Conservation (phyloP, 53 echinoderm and acorn worm species). For the Patiria pectinifera region DNA sequence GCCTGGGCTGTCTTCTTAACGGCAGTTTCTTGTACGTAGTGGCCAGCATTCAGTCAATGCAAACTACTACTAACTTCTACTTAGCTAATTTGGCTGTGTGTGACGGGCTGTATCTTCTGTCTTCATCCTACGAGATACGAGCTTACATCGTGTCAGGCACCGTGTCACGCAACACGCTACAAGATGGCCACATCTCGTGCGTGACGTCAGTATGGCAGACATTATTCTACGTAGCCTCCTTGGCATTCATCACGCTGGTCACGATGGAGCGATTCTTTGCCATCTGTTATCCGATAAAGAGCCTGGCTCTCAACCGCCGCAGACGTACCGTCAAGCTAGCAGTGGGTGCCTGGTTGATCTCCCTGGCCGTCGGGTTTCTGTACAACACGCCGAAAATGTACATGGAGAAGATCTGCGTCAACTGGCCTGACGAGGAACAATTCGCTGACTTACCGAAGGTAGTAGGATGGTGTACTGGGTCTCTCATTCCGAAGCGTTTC, state of each 20-base stretch:
- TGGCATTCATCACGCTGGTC: background rate
- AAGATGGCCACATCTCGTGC: background rate
- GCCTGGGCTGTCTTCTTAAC: too few relatives aligned
- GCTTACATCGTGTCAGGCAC: background rate
- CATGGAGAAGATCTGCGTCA: background rate
- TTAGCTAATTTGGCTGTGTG: too few relatives aligned
- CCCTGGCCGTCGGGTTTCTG: background rate
- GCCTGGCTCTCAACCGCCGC: too few relatives aligned
- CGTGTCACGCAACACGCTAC: background rate
- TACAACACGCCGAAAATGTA: background rate
- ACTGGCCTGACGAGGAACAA: too few relatives aligned
- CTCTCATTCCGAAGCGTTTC: background rate
- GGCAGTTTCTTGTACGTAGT: too few relatives aligned
- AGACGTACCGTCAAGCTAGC: background rate
- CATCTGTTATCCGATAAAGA: too few relatives aligned
- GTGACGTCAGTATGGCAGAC: background rate
- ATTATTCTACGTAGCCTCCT: background rate
- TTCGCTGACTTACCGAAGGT: background rate
- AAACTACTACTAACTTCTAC: too few relatives aligned
- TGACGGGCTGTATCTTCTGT: too few relatives aligned
- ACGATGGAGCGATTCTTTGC: constrained; percentile 3
- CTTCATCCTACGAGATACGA: background rate
- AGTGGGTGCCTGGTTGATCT: background rate
- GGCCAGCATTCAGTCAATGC: too few relatives aligned
- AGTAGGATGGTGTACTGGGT: background rate